These are phyloP conservation scores for Platichthys flesus DNA, from an alignment of 2,113 vertebrate species.

Conservation along the genomic window DNA sequence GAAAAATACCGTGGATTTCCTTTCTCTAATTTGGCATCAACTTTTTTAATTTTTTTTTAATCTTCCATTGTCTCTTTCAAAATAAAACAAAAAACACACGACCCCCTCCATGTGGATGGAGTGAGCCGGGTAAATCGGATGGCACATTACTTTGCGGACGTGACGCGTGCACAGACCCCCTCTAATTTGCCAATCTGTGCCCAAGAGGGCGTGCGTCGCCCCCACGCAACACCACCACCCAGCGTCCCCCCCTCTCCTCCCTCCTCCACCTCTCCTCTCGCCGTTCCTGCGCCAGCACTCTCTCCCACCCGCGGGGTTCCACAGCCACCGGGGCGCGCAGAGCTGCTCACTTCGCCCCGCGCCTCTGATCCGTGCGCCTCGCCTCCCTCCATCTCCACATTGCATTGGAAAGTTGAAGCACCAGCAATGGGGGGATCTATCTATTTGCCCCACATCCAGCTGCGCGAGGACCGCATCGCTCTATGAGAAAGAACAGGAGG, in stretches of 20 bases:
- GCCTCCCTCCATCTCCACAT: no score
- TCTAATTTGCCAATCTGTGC: conserved; percentile 55
- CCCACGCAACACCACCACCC: no score
- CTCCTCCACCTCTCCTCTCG: no score
- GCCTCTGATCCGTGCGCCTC: no score
- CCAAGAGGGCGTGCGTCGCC: conserved; percentile 14
- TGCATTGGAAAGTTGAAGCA: conserved; percentile 57
- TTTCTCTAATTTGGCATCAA: conserved; percentile 8
- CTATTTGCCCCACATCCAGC: conserved; percentile 1
- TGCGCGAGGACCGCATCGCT: conserved; percentile 8
- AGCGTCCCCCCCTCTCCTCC: background rate
- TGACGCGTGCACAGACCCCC: conserved; percentile 41
- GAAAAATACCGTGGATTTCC: background rate
- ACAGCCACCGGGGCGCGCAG: conserved; percentile 43
- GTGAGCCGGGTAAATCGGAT: conserved; percentile 10
- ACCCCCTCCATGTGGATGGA: conserved; percentile 5
- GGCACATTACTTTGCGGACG: conserved; percentile 64
- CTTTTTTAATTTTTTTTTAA: conserved; percentile 26
- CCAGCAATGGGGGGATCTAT: background rate
- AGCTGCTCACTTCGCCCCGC: conserved; percentile 10
- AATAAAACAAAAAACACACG: background rate
- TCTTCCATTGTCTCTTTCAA: background rate
- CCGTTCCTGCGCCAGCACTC: no score
- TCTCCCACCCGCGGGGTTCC: conserved; percentile 21
- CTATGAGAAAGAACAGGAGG: background rate